Conservation (phyloP, 2,113 vertebrate genomes). For the Rhynchomys soricoides region DNA sequence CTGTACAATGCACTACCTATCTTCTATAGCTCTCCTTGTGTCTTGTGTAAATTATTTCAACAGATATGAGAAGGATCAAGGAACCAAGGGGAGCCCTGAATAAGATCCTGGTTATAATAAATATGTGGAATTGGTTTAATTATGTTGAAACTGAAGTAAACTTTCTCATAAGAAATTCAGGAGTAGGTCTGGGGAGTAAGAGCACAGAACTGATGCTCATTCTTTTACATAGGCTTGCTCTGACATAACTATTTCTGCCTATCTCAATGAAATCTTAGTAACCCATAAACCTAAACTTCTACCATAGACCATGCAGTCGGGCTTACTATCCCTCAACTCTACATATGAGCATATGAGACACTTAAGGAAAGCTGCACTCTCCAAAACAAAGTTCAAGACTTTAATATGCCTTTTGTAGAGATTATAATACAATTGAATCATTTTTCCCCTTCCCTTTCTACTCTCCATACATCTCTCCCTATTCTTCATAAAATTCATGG, state of each 20-base stretch:
- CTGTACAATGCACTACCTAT: background rate
- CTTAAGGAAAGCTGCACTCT: background rate
- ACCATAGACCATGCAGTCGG: background rate
- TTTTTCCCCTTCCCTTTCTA: background rate
- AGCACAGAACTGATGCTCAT: background rate
- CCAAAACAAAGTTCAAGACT: constrained; percentile 29
- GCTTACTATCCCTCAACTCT: background rate
- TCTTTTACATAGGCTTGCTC: background rate
- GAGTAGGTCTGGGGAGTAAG: background rate
- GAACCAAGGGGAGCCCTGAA: background rate
- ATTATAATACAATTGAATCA: background rate
- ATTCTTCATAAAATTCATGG: background rate
- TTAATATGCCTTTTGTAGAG: background rate
- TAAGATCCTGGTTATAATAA: background rate
- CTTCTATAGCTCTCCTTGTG: background rate
- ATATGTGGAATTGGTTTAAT: background rate
- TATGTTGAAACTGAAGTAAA: background rate
- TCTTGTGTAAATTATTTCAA: background rate
- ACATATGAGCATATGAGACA: constrained; percentile 33
- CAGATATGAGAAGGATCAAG: background rate
- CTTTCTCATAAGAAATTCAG: background rate
- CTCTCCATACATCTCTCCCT: background rate
- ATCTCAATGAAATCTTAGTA: background rate
- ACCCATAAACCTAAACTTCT: background rate
- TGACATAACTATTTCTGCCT: background rate